phyloP scores from a whole-genome alignment of 1,140 invertebrate species.

The Magallana angulata region DNA sequence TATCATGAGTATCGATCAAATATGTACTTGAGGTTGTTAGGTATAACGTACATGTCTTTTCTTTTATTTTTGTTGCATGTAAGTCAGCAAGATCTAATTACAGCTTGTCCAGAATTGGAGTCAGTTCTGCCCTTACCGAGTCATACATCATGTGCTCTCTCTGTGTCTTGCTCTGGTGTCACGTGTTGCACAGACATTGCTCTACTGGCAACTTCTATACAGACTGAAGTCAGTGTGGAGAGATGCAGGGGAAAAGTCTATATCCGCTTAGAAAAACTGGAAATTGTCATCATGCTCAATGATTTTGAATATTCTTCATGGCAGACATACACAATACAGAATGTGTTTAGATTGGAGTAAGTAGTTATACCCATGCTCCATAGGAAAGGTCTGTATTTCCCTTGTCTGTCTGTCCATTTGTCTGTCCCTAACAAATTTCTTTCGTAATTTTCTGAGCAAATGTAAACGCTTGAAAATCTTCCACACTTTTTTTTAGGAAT shows the following conservation, averaged over 20 bases:
- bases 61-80: no score
- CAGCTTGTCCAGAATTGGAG: neutral
- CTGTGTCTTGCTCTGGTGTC: conserved; percentile 54
- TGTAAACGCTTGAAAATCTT: no score
- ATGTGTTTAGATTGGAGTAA: conserved; percentile 44
- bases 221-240: conserved; percentile 40
- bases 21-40: no score
- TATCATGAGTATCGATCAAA: no score
- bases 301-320: conserved; percentile 42
- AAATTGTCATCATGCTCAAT: conserved; percentile 42
- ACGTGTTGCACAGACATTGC: conserved; percentile 55
- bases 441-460: no score
- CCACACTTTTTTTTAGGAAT: no score
- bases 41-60: no score
- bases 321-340: conserved; percentile 22
- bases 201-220: conserved; percentile 42
- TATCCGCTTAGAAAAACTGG: conserved; percentile 52
- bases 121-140: conserved; percentile 19
- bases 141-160: conserved; percentile 45
- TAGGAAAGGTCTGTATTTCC: no score
- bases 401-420: no score
- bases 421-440: no score
- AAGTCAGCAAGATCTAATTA: neutral
- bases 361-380: no score
- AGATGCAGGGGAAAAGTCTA: conserved; percentile 45